Evolutionary conservation across 2,113 vertebrate genomes (phyloP), one percentile per base, ranked within the genome.

Genomic region (Manacus vitellinus): DNA sequence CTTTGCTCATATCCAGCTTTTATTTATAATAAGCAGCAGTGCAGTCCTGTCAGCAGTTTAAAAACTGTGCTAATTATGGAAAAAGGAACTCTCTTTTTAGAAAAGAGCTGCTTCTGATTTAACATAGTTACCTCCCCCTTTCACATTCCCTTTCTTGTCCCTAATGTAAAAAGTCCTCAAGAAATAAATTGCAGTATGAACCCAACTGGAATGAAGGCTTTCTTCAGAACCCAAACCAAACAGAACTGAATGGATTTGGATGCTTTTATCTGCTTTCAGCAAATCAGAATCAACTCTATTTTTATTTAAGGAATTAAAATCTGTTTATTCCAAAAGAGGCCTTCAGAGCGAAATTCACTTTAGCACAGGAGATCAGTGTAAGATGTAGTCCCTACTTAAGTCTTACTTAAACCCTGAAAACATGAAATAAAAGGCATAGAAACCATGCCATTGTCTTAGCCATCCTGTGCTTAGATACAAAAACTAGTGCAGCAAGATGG

Each of bases 201-300:
- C 54, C 73, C 82, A 93, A 19, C 76, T 46, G 63, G 88, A 77
- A 92, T 54, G 62, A 88, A 88, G 62, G 31, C 76, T 94, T 94
- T 96, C 72, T 94, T 95, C 92, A 75, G 91, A 95, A 95, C 86
- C 84, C 92, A 96, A 95, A 93, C 31, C 65, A 97, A 96, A 94
- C 71, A 96, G 63, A 94, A 93, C 15, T 56, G 65, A 85, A 92
- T 62, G 70, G 88, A 58, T 82, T 82, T 90, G 68, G 79, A 89
- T 70, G 70, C 70, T 96, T 96, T 94, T 76, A 88, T 31, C 84
- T 25, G 62, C 71, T 93, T 94, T 92, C 91, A 90, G 84, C 55
- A 88, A 91, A 92, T 95, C 54, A 87, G 83, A 87, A 82, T 62
- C 52, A 79, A 85, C 84, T 92, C 83, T 91, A 74, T 13, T 85